These are phyloP conservation scores for Megaustenia siamemsis DNA, from an alignment of 2,888 invertebrate species.

Conservation along the genomic window DNA sequence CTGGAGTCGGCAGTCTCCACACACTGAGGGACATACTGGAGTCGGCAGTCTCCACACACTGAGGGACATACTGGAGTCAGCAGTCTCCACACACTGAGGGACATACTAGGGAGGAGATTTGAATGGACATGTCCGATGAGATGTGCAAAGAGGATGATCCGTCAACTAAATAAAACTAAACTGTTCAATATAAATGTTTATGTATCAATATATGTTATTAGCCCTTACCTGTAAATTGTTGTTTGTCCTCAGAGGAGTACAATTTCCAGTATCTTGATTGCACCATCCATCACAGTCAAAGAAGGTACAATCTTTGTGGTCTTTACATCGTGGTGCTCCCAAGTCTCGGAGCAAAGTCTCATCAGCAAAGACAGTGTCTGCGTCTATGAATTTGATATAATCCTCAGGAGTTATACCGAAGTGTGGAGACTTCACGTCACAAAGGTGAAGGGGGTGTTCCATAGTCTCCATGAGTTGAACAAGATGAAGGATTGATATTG, in stretches of 20 bases:
- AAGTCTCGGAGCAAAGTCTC: slow-evolving; percentile 75
- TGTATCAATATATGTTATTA: neutral
- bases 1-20: no score
- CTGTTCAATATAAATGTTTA: no score
- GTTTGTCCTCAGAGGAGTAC: slow-evolving; percentile 83
- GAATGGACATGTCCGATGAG: no score
- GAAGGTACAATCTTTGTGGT: slow-evolving; percentile 85
- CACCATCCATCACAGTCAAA: slow-evolving; percentile 86
- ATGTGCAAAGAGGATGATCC: no score
- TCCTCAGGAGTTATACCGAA: slow-evolving; percentile 83
- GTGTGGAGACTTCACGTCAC: slow-evolving; percentile 86
- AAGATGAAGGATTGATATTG: slow-evolving; percentile 83
- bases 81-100: no score
- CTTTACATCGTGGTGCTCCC: slow-evolving; percentile 80
- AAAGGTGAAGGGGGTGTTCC: slow-evolving; percentile 84
- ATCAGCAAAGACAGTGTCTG: slow-evolving; percentile 84
- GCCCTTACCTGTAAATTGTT: slow-evolving; percentile 84
- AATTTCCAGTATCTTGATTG: slow-evolving; percentile 82
- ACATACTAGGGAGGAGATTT: no score
- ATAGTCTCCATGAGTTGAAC: slow-evolving; percentile 81
- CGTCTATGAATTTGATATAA: slow-evolving; percentile 83
- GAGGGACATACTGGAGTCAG: no score
- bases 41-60: no score
- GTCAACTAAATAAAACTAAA: no score
- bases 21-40: no score